Conservation (phyloP, 2,113 vertebrate species). For the Galeopterus variegatus region DNA sequence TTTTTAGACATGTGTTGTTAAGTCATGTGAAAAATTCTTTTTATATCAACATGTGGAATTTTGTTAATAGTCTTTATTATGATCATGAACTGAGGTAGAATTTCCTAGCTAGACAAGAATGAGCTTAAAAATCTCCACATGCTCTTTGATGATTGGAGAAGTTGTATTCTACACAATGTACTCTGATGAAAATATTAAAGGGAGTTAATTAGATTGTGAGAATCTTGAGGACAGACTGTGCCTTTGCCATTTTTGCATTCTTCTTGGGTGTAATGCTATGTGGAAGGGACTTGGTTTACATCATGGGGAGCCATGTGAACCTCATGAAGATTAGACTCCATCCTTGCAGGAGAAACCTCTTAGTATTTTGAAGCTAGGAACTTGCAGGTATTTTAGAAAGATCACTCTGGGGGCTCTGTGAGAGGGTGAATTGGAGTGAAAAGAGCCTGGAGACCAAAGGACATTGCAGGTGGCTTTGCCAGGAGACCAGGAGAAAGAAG, state of each 20-base stretch:
- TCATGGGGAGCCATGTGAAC: background rate
- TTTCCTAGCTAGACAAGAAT: background rate
- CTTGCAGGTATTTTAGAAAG: background rate
- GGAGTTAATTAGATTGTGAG: background rate
- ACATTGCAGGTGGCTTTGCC: background rate
- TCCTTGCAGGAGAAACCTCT: background rate
- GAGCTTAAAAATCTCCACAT: background rate
- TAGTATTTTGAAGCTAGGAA: background rate
- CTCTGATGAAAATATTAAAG: background rate
- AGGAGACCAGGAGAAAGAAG: no score
- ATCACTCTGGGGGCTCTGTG: background rate
- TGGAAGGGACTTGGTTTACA: background rate
- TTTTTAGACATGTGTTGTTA: conserved; percentile 56
- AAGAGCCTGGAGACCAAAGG: background rate
- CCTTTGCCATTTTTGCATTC: background rate
- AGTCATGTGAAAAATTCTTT: conserved; percentile 38
- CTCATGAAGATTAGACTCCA: background rate
- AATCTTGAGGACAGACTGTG: background rate
- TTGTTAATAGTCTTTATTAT: conserved; percentile 3
- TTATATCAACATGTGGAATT: background rate
- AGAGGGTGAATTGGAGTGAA: background rate
- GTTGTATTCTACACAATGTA: background rate
- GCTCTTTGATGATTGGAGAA: background rate
- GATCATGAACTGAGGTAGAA: background rate
- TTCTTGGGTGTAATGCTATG: background rate